These are phyloP conservation scores for Drosophila melanosoma DNA, from an alignment of 2,888 invertebrate species.

Conservation along the genomic window DNA sequence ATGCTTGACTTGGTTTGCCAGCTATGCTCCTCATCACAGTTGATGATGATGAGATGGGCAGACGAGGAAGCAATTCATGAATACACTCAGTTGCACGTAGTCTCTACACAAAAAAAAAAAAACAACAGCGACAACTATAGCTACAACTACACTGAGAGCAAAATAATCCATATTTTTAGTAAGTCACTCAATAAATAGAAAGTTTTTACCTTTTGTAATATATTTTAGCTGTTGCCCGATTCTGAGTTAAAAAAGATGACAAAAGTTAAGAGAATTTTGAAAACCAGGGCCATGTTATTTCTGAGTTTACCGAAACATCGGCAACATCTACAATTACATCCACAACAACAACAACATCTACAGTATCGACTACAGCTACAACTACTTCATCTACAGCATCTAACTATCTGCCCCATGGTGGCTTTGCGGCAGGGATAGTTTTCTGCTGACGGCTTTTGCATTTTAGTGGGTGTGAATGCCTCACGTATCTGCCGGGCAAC, in stretches of 20 bases:
- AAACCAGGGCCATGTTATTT: neutral
- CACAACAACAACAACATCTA: neutral
- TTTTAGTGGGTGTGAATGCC: constrained; percentile 37
- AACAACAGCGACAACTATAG: constrained; percentile 11
- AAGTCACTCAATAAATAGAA: no score
- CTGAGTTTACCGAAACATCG: neutral
- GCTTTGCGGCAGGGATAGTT: constrained; percentile 56
- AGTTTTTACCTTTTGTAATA: neutral
- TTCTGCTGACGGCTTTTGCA: constrained; percentile 53
- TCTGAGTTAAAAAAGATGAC: neutral
- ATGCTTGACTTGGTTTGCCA: constrained; percentile 68
- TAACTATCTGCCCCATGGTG: constrained; percentile 25
- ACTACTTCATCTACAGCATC: constrained; percentile 1
- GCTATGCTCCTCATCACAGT: neutral
- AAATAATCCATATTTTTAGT: neutral
- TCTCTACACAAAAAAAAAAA: constrained; percentile 3
- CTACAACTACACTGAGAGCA: neutral
- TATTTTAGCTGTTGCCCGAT: neutral
- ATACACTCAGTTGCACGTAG: constrained; percentile 35
- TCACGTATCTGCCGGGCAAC: constrained; percentile 62
- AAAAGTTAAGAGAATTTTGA: neutral
- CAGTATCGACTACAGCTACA: constrained; percentile 5
- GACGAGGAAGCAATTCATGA: constrained; percentile 10
- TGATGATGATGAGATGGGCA: constrained; percentile 6
- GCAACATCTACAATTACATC: constrained; percentile 9